Base-by-base conservation (phyloP, 1,140 invertebrate genomes). In the Myzus persicae region DNA sequence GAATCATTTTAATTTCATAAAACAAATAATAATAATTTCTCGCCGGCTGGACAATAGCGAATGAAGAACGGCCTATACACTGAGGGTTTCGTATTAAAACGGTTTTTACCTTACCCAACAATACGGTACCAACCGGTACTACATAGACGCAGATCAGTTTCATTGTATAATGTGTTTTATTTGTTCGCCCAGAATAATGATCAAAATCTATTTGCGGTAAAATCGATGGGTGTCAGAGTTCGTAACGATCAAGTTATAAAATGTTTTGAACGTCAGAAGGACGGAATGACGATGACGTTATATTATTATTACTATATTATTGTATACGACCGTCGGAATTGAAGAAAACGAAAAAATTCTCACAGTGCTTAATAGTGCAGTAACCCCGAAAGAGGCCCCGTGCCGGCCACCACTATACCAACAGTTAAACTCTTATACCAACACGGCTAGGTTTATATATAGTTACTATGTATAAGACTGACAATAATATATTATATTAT, bases 341-440 rank as follows among this genome's bases (percentile, higher is more conserved):
- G 59, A 76, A 76, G n/a, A 76, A 76, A 76, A 76, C 14, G 14
- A 76, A 76, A 67, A 67, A 67, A 18, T 38, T 85, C 82, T 85
- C 82, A 85, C 82, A 85, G 82, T 44, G 2, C 82, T 85, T 85
- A 85, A 85, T 42, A 40, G 82, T 85, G 40, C 82, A 31, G 82
- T 85, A 42, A 85, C 40, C 82, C 82, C 24, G 26, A 85, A 31
- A 3, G 22, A 85, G 40, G 24, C 40, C 82, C 9, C 82, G 82
- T 40, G 8, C 8, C 24, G 38, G 24, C 82, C 38, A 38, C 82
- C 38, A 40, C 81, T 31, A 31, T 59, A 40, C 38, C 22, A 24
- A 38, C 6, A 24, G 20, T 67, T 82, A 38, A 82, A 82, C 76
- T 38, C 36, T 38, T 82, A 67, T 31, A 40, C 18, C 36, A 38